Base-by-base conservation (phyloP, 2,797 vertebrate genomes). In the Rhodeus uyekii region DNA sequence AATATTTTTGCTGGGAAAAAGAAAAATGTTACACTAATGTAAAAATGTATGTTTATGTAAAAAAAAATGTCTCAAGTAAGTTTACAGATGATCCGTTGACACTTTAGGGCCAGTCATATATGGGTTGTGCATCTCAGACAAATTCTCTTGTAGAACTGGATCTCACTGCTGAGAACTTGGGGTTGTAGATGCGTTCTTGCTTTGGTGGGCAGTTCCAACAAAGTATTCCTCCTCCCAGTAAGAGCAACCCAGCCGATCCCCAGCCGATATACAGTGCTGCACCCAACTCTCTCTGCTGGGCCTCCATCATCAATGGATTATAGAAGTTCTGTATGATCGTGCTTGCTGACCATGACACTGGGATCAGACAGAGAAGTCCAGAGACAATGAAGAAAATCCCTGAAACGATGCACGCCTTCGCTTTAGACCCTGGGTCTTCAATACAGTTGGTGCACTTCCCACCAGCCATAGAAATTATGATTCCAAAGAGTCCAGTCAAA, bases 211-310 rank as follows among this genome's bases (percentile, higher is more conserved):
- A 95, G 89, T 93, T 94, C 89, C 92, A 94, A 78, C 94, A 99
- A 2, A 98, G 94, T 0, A 98, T 89, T 0, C 77, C 94, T 0
- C 98, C 97, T 0, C 97, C 97, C 0, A 98, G 84, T 71, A 98
- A 69, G 72, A 97, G 90, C 77, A 99, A 91, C 0, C 89, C 90
- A 0, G 95, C 87, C 2, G 97, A 93, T 0, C 95, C 97, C 97
- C 97, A 99, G 80, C 97, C 98, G 1, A 99, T 91, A 38, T 98
- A 99, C 82, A 99, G 92, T 0, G 97, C 94, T 0, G 96, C 93
- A 0, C 98, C 98, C 12, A 99, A 79, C 89, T 98, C 97, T 14
- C 95, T 92, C 86, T 95, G 95, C 85, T 94, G 95, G 0, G 91
- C 84, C 0, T 90, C 85, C 0, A 90, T 14, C 16, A 93, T 0